These are phyloP conservation scores for Callimorpha dominula DNA, from an alignment of 2,888 invertebrate species.

Conservation along the genomic window DNA sequence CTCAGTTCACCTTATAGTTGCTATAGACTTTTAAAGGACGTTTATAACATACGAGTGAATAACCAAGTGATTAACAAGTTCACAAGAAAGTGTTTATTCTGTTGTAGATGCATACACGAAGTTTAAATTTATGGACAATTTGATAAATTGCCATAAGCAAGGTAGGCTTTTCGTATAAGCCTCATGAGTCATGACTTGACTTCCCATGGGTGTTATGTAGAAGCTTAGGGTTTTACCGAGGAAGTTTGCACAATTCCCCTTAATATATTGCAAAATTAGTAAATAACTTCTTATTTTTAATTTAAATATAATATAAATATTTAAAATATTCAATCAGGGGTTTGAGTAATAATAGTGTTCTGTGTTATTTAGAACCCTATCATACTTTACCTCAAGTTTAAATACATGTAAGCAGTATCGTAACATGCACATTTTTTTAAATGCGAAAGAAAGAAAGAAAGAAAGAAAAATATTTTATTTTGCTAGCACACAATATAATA, in stretches of 20 bases:
- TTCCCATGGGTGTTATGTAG: not conserved
- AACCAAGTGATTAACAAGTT: conserved; percentile 12
- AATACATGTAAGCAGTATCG: too few relatives aligned
- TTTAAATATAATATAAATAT: too few relatives aligned
- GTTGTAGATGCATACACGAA: not conserved
- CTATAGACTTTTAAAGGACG: not conserved
- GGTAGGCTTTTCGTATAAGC: not conserved
- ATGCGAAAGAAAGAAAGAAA: too few relatives aligned
- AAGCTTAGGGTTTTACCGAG: not conserved
- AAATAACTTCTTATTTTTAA: too few relatives aligned
- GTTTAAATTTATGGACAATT: not conserved
- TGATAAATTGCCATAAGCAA: not conserved
- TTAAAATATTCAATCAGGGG: too few relatives aligned
- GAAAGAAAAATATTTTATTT: too few relatives aligned
- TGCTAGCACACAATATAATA: too few relatives aligned
- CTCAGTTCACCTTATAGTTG: not conserved
- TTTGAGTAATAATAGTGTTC: too few relatives aligned
- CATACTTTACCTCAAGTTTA: too few relatives aligned
- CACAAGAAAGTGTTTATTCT: conserved; percentile 14
- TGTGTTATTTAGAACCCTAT: too few relatives aligned
- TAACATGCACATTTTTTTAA: too few relatives aligned
- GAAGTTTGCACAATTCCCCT: not conserved
- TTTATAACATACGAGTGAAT: conserved; percentile 16
- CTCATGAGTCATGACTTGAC: not conserved
- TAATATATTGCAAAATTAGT: too few relatives aligned